Conservation (phyloP, 2,888 invertebrate species). For the Lissocephala sabroskyi region DNA sequence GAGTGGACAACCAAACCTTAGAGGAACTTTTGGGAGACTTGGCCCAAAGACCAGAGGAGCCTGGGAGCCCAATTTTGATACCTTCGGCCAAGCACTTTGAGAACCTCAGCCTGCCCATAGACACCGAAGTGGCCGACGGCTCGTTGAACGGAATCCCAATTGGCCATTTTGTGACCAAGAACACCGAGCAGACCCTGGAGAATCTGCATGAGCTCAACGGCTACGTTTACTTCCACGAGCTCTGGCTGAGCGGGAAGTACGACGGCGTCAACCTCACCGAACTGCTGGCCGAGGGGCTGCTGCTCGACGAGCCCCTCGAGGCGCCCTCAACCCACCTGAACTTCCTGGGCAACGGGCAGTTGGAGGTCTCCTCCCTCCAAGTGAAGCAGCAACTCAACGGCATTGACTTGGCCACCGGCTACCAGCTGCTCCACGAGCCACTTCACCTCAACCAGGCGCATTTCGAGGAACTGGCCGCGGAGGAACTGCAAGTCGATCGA, state of each 20-base stretch:
- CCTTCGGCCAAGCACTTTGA: constrained; percentile 73
- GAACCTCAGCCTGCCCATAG: constrained; percentile 68
- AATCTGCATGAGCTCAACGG: constrained; percentile 69
- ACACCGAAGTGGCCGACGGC: constrained; percentile 70
- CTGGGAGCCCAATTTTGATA: constrained; percentile 68
- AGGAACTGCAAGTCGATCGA: constrained; percentile 62
- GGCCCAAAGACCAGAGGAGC: constrained; percentile 70
- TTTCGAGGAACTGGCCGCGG: constrained; percentile 58
- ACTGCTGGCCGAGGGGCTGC: constrained; percentile 71
- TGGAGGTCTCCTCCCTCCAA: constrained; percentile 47
- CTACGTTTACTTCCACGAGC: constrained; percentile 72
- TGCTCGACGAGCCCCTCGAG: constrained; percentile 69
- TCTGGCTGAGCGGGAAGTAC: constrained; percentile 71
- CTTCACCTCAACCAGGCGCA: constrained; percentile 51
- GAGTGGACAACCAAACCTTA: constrained; percentile 70
- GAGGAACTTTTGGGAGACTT: constrained; percentile 72
- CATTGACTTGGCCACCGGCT: constrained; percentile 46
- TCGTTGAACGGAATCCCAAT: constrained; percentile 73
- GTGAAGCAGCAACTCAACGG: constrained; percentile 71
- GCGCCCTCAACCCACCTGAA: constrained; percentile 59
- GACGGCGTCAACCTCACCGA: constrained; percentile 72
- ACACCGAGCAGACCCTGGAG: constrained; percentile 73
- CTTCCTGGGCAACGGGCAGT: constrained; percentile 50
- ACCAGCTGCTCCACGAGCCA: constrained; percentile 52
- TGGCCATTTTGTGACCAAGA: constrained; percentile 73